Base-by-base conservation (phyloP, 2,113 vertebrate species). In the Leptobrachium leishanense region DNA sequence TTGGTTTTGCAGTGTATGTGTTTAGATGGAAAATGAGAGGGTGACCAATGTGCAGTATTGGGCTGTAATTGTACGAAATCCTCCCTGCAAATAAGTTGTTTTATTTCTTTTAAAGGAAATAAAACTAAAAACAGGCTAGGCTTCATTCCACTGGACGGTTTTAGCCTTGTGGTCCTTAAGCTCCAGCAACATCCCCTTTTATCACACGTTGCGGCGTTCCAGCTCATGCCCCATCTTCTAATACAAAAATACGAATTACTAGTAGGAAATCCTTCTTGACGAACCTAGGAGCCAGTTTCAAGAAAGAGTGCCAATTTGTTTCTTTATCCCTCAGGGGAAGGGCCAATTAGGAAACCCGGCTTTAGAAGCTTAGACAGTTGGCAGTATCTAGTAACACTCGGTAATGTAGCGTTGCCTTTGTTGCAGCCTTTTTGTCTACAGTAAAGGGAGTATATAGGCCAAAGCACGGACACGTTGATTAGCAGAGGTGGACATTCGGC, bases 321-420 rank as follows among this genome's bases (percentile, higher is more conserved):
- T 59, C 63, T 57, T 77, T 57, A 79, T 79, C 77, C 77, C 70
- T 79, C 63, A 57, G 54, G 70, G 77, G 77, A 79, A 79, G 65
- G 77, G 71, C 77, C 77, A 79, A 79, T 79, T 79, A 79, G 70
- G 77, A 79, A 57, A 79, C 66, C 77, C 72, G 71, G 77, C 70
- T 73, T 79, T 79, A 79, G 77, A 68, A 79, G 77, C 77, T 79
- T 79, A 79, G 65, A 73, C 65, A 72, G 71, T 73, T 79, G 77
- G 77, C 77, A 73, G 63, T 79, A 50, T 73, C 69, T 79, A 72
- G 69, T 67, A 59, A 73, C 57, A 77, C 54, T 70, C 55, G 12
- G 70, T 31, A 31, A 31, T 57, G 54, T 59, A 44, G 70, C 4
- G 4, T 50, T 31, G 20, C 8, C 71, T 74, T 79, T 79, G 70